These are phyloP conservation scores for Phaethon lepturus DNA, from an alignment of 2,113 vertebrate species.

Conservation along the genomic window DNA sequence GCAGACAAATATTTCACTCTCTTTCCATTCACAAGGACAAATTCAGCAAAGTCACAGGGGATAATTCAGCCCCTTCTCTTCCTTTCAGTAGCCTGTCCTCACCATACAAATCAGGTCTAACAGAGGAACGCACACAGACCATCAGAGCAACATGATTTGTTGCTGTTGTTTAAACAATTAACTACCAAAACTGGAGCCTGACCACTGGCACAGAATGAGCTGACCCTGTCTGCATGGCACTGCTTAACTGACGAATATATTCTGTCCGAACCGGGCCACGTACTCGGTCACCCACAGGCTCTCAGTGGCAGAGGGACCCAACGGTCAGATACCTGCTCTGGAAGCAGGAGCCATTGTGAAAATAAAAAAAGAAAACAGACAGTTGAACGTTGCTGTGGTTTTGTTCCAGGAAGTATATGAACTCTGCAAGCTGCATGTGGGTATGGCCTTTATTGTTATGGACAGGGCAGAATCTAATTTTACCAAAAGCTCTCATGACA, in stretches of 20 bases:
- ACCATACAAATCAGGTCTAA: slow-evolving; percentile 34
- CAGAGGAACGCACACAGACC: neutral
- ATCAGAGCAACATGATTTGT: neutral
- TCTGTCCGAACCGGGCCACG: rapidly evolving
- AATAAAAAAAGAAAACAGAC: neutral
- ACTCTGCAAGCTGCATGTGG: neutral
- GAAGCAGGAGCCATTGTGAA: neutral
- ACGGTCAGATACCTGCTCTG: neutral
- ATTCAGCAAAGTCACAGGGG: slow-evolving; percentile 16
- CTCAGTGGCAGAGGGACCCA: neutral
- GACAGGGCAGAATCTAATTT: slow-evolving; percentile 49
- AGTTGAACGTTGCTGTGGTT: slow-evolving; percentile 38
- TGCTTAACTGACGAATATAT: neutral
- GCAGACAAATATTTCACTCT: slow-evolving; percentile 24
- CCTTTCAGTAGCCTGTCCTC: slow-evolving; percentile 35
- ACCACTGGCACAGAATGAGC: neutral
- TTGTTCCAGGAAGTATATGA: slow-evolving; percentile 21
- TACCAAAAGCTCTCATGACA: slow-evolving; percentile 34
- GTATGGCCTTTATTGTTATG: slow-evolving; percentile 49
- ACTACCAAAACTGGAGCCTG: neutral
- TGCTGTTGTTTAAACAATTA: neutral
- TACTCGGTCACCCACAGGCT: neutral
- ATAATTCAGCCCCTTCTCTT: slow-evolving; percentile 1
- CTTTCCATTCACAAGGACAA: slow-evolving; percentile 41
- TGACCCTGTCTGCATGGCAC: neutral